phyloP scores from a whole-genome alignment of 2,113 vertebrate species.

The Catharus bicknelli region DNA sequence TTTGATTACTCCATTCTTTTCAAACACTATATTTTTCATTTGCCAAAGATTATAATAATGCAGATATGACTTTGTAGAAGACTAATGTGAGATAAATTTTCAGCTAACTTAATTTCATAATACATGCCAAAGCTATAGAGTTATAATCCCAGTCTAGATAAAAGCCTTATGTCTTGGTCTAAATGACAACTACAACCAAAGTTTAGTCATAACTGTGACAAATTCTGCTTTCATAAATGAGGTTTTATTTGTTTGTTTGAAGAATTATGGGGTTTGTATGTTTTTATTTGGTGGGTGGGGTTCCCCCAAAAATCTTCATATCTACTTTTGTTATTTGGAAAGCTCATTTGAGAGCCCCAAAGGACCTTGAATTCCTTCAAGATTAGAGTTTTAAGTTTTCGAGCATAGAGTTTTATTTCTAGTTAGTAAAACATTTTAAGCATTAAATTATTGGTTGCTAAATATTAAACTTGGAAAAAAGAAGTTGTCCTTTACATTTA shows the following conservation, averaged over 20 bases:
- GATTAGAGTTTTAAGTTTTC: not conserved
- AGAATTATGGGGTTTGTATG: not conserved
- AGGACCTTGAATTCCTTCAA: not conserved
- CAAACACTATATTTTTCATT: not conserved
- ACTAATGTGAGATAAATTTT: not conserved
- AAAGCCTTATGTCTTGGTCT: not conserved
- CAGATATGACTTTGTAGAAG: not conserved
- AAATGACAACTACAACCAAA: not conserved
- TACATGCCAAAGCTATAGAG: not conserved
- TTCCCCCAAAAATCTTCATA: not conserved
- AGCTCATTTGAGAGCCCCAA: not conserved
- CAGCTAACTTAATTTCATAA: not conserved
- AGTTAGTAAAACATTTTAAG: constrained; percentile 36
- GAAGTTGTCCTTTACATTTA: constrained; percentile 67
- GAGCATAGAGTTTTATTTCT: not conserved
- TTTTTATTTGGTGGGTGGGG: not conserved
- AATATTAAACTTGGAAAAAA: constrained; percentile 71
- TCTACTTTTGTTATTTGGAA: not conserved
- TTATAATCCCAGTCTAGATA: not conserved
- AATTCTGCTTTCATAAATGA: not conserved
- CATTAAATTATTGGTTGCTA: constrained; percentile 78
- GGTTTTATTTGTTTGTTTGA: not conserved
- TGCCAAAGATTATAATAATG: not conserved
- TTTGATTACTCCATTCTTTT: not conserved
- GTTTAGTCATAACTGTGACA: not conserved